Percentiles rank a stretch among this genome's conserved stretches.
These are phyloP conservation scores for Dichetophora obliterata DNA, from an alignment of 2,888 invertebrate genomes.

Conservation along the genomic window DNA sequence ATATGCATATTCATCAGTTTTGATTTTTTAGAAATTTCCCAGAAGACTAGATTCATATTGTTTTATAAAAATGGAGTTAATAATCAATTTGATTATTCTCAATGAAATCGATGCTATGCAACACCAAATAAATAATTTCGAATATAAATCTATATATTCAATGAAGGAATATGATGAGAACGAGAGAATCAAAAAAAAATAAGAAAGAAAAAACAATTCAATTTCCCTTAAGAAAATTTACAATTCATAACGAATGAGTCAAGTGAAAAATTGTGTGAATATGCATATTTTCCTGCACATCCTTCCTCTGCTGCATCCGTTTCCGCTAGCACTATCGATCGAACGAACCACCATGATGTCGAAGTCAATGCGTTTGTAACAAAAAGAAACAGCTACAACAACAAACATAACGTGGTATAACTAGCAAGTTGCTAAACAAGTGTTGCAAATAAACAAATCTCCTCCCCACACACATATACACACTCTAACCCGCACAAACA, in stretches of 20 bases:
- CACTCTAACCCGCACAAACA: background rate
- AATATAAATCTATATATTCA: background rate
- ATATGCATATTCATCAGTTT: too few relatives aligned
- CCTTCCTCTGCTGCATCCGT: conserved; percentile 24
- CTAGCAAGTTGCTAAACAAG: conserved; percentile 13
- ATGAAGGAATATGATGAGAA: background rate
- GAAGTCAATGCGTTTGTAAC: conserved; percentile 9
- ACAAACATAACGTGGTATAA: background rate
- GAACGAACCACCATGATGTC: background rate
- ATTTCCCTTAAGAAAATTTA: conserved; percentile 11
- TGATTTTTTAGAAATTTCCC: too few relatives aligned
- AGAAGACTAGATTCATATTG: too few relatives aligned
- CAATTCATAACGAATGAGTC: conserved; percentile 34
- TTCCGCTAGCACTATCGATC: conserved; percentile 10
- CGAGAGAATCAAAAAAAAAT: background rate
- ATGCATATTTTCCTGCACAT: conserved; percentile 33
- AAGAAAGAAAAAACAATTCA: background rate
- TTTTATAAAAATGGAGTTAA: too few relatives aligned
- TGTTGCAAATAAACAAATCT: background rate
- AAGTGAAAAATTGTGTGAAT: conserved; percentile 38
- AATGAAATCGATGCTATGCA: background rate
- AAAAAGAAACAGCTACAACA: background rate
- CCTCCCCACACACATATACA: background rate
- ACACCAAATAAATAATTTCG: conserved; percentile 7
- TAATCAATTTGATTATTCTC: background rate